Percentiles rank a stretch among this genome's conserved stretches.
Conservation (phyloP, 2,888 invertebrate genomes). For the Papilio demoleus region DNA sequence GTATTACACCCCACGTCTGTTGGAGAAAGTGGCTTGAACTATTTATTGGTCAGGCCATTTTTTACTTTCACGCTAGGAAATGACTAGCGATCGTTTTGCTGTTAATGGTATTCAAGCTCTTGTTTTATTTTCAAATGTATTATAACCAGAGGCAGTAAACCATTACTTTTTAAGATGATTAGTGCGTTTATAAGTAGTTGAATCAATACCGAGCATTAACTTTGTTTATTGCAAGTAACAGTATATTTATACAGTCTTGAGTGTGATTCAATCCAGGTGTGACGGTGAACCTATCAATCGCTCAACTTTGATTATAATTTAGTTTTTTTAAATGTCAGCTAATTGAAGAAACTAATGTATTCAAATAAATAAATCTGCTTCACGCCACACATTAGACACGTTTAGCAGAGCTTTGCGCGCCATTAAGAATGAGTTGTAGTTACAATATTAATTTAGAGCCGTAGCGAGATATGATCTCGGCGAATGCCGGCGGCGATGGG, state of each 20-base stretch:
- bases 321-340: not conserved
- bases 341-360: conserved; percentile 4
- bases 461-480: conserved; percentile 66
- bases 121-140: conserved; percentile 20
- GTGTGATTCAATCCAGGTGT: not conserved
- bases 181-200: not conserved
- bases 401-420: conserved; percentile 29
- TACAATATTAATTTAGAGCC: conserved; percentile 53
- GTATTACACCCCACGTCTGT: conserved; percentile 51
- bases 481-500: conserved; percentile 65
- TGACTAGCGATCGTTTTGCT: conserved; percentile 40
- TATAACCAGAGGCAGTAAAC: conserved; percentile 8
- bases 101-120: conserved; percentile 28
- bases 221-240: not conserved
- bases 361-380: conserved; percentile 12
- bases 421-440: conserved; percentile 34
- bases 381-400: conserved; percentile 18
- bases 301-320: not conserved
- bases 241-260: not conserved
- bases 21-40: conserved; percentile 62
- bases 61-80: conserved; percentile 45
- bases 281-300: not conserved
- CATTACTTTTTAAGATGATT: not conserved
- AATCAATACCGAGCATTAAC: not conserved
- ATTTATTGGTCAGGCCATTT: conserved; percentile 51